Percentiles rank a stretch among this genome's conserved stretches.
Conservation (phyloP, 2,888 invertebrate species). For the Dermolepida albohirtum region DNA sequence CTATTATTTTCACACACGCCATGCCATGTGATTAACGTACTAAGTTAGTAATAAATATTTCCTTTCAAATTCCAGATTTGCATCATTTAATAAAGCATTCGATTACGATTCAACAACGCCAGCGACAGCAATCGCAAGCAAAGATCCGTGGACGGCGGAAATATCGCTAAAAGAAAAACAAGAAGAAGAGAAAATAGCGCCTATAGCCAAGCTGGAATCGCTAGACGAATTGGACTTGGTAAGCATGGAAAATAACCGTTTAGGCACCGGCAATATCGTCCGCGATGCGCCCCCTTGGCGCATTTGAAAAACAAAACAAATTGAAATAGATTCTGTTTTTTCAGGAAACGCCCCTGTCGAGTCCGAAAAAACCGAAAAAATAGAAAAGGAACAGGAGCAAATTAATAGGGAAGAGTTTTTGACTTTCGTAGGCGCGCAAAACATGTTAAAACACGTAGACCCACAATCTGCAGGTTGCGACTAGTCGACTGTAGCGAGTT, state of each 20-base stretch:
- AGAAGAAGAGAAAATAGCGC: slow-evolving; percentile 66
- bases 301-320: slow-evolving; percentile 20
- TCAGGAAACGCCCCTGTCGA: slow-evolving; percentile 54
- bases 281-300: background rate
- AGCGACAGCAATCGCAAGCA: slow-evolving; percentile 13
- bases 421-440: background rate
- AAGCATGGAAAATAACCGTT: slow-evolving; percentile 46
- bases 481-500: background rate
- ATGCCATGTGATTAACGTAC: too few species aligned
- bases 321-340: slow-evolving; percentile 46
- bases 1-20: background rate
- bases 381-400: slow-evolving; percentile 36
- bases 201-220: slow-evolving; percentile 75
- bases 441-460: background rate
- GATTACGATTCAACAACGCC: slow-evolving; percentile 56
- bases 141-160: slow-evolving; percentile 53
- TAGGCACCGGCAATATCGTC: background rate
- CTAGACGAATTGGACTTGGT: slow-evolving; percentile 74
- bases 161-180: slow-evolving; percentile 49
- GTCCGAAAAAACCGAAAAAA: slow-evolving; percentile 55
- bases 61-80: slow-evolving; percentile 58
- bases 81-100: slow-evolving; percentile 64
- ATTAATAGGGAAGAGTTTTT: background rate
- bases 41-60: too few species aligned
- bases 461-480: background rate